These are phyloP conservation scores for Aurelia sp. DNA, from an alignment of 30 jellyfish, hydroid and myxozoan species.

Conservation along the genomic window DNA sequence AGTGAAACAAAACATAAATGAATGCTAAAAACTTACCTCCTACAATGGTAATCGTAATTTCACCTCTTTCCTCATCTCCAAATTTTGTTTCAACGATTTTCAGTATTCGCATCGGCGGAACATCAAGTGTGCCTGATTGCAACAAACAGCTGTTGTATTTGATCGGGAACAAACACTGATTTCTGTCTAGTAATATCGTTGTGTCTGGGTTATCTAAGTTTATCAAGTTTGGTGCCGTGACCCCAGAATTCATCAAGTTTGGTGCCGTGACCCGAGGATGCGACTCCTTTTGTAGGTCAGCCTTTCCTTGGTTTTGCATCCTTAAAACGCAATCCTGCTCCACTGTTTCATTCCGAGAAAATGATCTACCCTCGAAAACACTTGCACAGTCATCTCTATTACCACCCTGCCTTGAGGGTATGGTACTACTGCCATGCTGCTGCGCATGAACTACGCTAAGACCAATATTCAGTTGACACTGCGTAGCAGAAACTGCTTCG, in stretches of 20 bases:
- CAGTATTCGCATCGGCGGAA: slow-evolving; percentile 68
- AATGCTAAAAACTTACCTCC: slow-evolving; percentile 52
- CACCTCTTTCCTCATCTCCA: slow-evolving; percentile 48
- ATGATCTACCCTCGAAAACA: neutral
- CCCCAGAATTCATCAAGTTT: neutral
- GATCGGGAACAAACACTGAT: slow-evolving; percentile 70
- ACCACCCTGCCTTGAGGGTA: neutral
- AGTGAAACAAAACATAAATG: no score
- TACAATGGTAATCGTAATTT: slow-evolving; percentile 63
- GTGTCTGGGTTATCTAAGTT: slow-evolving; percentile 17
- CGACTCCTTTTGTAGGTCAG: neutral
- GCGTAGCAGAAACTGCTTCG: slow-evolving; percentile 69
- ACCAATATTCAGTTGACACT: slow-evolving; percentile 49
- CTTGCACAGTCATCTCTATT: neutral
- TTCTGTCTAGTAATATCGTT: slow-evolving; percentile 72
- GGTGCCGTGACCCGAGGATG: slow-evolving; percentile 13
- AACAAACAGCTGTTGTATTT: slow-evolving; percentile 63
- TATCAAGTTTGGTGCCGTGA: slow-evolving; percentile 30
- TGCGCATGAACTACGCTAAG: neutral
- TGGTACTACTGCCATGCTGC: neutral
- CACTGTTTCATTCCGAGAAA: neutral
- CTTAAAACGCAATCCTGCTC: neutral
- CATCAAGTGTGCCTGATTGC: slow-evolving; percentile 71
- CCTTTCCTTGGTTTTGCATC: neutral
- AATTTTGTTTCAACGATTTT: slow-evolving; percentile 28